Percentiles rank a stretch among this genome's conserved stretches.
Evolutionary conservation across 2,113 vertebrate genomes (phyloP).

Genomic region (Siniperca chuatsi): DNA sequence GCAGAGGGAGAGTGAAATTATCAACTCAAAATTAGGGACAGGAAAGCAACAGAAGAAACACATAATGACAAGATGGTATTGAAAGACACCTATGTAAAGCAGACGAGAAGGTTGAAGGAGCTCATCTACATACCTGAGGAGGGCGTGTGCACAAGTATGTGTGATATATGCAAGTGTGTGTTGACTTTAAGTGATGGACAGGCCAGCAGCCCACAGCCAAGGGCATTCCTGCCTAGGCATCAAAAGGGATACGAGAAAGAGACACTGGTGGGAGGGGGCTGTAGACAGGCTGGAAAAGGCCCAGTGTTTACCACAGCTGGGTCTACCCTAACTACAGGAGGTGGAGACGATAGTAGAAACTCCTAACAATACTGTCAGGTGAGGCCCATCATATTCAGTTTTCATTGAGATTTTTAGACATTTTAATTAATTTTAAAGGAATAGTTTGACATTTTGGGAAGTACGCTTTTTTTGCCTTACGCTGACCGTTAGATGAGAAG

Average conservation of each 20-base stretch:
- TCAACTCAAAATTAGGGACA: neutral
- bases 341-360: slow-evolving; percentile 2
- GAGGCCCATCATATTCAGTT: neutral
- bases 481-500: neutral
- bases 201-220: slow-evolving; percentile 39
- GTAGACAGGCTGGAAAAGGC: slow-evolving; percentile 34
- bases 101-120: slow-evolving; percentile 9
- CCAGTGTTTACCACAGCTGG: slow-evolving; percentile 26
- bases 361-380: neutral
- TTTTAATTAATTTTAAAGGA: neutral
- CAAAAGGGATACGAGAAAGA: slow-evolving; percentile 54
- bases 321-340: slow-evolving; percentile 17
- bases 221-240: slow-evolving; percentile 63
- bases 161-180: slow-evolving; percentile 46
- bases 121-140: slow-evolving; percentile 59
- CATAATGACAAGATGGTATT: neutral
- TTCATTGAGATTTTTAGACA: neutral
- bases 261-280: slow-evolving; percentile 20
- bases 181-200: slow-evolving; percentile 48
- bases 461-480: neutral
- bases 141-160: slow-evolving; percentile 29
- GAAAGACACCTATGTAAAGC: neutral
- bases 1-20: neutral
- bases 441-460: neutral
- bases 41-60: neutral